These are phyloP conservation scores for Priocnemis perturbator DNA, from an alignment of 2,888 invertebrate genomes.

Conservation along the genomic window DNA sequence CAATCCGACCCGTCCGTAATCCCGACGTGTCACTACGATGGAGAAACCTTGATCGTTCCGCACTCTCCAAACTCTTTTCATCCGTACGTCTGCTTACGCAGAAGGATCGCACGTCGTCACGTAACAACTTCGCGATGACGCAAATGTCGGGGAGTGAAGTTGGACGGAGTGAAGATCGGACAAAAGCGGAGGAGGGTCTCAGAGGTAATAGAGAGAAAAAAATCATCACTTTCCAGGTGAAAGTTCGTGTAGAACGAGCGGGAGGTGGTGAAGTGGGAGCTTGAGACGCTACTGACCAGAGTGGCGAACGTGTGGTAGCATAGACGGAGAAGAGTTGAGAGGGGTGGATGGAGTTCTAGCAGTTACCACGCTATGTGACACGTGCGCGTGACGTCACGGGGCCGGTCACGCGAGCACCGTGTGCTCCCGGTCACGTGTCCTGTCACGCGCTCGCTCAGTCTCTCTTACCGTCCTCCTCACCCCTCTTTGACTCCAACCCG, in stretches of 20 bases:
- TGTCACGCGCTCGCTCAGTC: slow-evolving; percentile 70
- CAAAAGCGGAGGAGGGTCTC: not conserved
- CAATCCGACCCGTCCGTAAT: too few relatives aligned
- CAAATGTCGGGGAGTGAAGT: slow-evolving; percentile 24
- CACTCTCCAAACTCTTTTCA: not conserved
- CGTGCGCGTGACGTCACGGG: slow-evolving; percentile 75
- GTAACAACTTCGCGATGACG: slow-evolving; percentile 46
- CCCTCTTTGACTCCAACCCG: not conserved
- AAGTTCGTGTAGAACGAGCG: slow-evolving; percentile 47
- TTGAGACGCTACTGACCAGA: slow-evolving; percentile 64
- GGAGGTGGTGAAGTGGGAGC: slow-evolving; percentile 39
- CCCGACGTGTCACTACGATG: too few relatives aligned
- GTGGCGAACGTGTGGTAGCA: slow-evolving; percentile 18
- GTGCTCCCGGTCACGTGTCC: slow-evolving; percentile 74
- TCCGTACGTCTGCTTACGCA: slow-evolving; percentile 5
- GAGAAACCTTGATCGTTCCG: too few relatives aligned
- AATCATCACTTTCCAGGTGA: slow-evolving; percentile 57
- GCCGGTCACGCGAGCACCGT: slow-evolving; percentile 74
- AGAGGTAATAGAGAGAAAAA: slow-evolving; percentile 26
- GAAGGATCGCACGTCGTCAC: slow-evolving; percentile 16
- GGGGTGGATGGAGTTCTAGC: slow-evolving; percentile 43
- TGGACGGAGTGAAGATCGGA: not conserved
- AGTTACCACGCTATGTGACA: slow-evolving; percentile 72
- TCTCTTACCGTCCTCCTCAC: slow-evolving; percentile 13
- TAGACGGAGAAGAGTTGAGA: slow-evolving; percentile 41